Evolutionary conservation across 2,113 vertebrate species (phyloP).

Genomic region (Chaetodon auriga): DNA sequence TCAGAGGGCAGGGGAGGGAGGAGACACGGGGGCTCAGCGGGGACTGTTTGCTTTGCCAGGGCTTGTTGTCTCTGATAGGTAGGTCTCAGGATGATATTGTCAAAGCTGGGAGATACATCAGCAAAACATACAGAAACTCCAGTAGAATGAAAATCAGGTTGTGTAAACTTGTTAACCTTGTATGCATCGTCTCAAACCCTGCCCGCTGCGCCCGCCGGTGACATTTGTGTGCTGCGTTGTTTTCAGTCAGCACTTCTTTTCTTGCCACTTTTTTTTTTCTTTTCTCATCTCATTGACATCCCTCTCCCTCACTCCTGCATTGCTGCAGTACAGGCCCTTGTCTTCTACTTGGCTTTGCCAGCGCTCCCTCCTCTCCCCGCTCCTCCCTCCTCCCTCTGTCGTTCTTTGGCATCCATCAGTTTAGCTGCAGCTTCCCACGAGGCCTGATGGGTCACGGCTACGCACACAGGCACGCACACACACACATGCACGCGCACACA

Average conservation of each 20-base stretch:
- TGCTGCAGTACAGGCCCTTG: constrained; percentile 70
- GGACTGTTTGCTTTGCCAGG: constrained; percentile 60
- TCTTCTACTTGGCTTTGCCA: constrained; percentile 47
- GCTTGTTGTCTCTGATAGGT: constrained; percentile 43
- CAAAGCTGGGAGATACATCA: constrained; percentile 30
- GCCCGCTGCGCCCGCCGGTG: not conserved
- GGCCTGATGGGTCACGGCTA: constrained; percentile 55
- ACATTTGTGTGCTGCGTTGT: constrained; percentile 30
- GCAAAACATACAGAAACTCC: constrained; percentile 26
- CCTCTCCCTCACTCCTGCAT: constrained; percentile 54
- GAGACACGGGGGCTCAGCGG: constrained; percentile 38
- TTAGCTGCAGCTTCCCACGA: constrained; percentile 67
- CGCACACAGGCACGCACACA: constrained; percentile 18
- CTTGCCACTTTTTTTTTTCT: not conserved
- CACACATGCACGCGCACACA: constrained; percentile 1
- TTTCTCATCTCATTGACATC: constrained; percentile 22
- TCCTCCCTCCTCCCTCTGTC: constrained; percentile 23
- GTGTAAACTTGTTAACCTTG: constrained; percentile 26
- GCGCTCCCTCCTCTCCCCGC: constrained; percentile 14
- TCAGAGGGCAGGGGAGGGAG: constrained; percentile 46
- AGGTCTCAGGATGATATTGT: constrained; percentile 4
- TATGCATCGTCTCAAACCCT: not conserved
- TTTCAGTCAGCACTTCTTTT: constrained; percentile 22
- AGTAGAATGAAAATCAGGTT: constrained; percentile 27
- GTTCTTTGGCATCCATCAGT: constrained; percentile 68